A percentile compares a stretch with the other conserved stretches of the same genome.
Evolutionary conservation across 2,797 vertebrate species (phyloP).

Genomic region (Cyprinella venusta): DNA sequence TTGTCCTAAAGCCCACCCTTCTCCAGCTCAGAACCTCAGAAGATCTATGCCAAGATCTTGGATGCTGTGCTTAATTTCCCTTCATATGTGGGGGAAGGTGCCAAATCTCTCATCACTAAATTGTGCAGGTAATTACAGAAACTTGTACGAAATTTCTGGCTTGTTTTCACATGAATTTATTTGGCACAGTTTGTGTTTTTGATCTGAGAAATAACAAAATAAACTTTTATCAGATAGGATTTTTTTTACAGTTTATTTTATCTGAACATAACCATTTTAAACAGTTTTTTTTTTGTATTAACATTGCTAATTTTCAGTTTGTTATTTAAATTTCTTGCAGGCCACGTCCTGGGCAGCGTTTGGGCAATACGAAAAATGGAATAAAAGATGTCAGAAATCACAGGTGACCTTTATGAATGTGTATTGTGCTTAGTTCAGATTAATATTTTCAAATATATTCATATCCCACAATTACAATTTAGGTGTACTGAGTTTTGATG

Average conservation of each 20-base stretch:
- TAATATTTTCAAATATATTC: background rate
- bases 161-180: background rate
- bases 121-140: constrained; percentile 78
- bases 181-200: background rate
- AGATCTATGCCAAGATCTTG: constrained; percentile 84
- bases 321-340: constrained; percentile 62
- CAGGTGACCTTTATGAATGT: constrained; percentile 69
- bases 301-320: background rate
- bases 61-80: constrained; percentile 80
- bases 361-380: constrained; percentile 84
- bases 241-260: background rate
- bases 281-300: background rate
- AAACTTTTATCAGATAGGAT: background rate
- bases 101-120: constrained; percentile 82
- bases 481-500: background rate
- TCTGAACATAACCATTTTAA: background rate
- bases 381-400: constrained; percentile 83
- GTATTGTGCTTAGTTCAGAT: background rate
- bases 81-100: constrained; percentile 76
- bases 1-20: constrained; percentile 78
- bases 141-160: background rate
- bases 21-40: constrained; percentile 83
- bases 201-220: background rate
- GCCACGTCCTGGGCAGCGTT: constrained; percentile 80
- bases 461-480: background rate